Conservation (phyloP, 2,113 vertebrate species). For the Vombatus ursinus region DNA sequence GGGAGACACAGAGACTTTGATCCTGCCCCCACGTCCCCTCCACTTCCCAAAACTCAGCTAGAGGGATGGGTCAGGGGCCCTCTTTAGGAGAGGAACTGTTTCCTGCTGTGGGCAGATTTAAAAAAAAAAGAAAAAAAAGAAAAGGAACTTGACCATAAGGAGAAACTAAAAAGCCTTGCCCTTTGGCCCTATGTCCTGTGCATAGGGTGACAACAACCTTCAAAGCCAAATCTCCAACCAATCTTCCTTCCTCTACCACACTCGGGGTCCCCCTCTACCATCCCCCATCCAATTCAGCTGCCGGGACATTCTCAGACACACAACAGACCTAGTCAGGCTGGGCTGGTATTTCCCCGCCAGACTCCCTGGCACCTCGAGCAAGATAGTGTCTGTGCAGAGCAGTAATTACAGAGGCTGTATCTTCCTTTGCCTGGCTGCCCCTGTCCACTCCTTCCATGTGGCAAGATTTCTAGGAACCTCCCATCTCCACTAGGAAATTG, state of each 20-base stretch:
- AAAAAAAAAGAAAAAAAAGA: neutral
- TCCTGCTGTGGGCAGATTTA: constrained; percentile 8
- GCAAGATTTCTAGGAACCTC: constrained; percentile 18
- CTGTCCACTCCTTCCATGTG: neutral
- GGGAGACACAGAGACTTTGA: neutral
- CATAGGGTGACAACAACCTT: constrained; percentile 25
- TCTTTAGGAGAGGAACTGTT: neutral
- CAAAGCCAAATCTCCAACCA: neutral
- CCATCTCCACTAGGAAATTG: neutral
- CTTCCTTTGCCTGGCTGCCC: neutral
- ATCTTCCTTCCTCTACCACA: neutral
- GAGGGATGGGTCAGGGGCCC: neutral
- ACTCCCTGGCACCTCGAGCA: constrained; percentile 70
- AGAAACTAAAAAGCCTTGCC: constrained; percentile 50
- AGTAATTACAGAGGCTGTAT: neutral
- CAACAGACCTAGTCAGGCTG: constrained; percentile 27
- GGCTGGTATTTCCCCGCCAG: constrained; percentile 34
- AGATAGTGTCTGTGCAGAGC: constrained; percentile 56
- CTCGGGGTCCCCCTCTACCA: neutral
- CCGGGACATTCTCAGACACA: constrained; percentile 61
- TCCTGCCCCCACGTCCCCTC: neutral
- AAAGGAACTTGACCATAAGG: constrained; percentile 64
- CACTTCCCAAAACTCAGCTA: neutral
- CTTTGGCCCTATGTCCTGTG: constrained; percentile 65
- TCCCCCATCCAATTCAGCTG: neutral